These are phyloP conservation scores for Marasmarcha lunaedactyla DNA, from an alignment of 2,888 invertebrate genomes.

Conservation along the genomic window DNA sequence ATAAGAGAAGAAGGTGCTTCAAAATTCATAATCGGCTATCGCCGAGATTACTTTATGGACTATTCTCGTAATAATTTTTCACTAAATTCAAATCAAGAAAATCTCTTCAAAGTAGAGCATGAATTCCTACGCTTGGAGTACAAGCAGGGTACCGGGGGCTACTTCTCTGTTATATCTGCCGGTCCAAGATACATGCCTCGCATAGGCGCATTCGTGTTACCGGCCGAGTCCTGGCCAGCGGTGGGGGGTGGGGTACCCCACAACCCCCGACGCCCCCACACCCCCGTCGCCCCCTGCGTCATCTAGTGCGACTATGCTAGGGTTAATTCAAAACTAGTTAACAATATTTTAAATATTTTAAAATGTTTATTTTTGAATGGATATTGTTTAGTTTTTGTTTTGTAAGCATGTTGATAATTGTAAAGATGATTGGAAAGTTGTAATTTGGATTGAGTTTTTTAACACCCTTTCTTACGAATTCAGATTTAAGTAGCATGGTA, in stretches of 20 bases:
- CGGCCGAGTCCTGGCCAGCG: constrained; percentile 48
- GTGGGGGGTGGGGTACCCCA: constrained; percentile 19
- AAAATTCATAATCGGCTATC: too few species aligned
- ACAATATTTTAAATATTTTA: constrained; percentile 43
- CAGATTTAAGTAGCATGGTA: too few species aligned
- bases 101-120: constrained; percentile 43
- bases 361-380: constrained; percentile 24
- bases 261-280: constrained; percentile 24
- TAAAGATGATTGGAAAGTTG: too few species aligned
- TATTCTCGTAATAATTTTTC: too few species aligned
- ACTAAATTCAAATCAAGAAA: too few species aligned
- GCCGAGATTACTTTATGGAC: too few species aligned
- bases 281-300: constrained; percentile 46
- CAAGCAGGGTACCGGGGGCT: constrained; percentile 64
- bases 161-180: constrained; percentile 70
- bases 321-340: constrained; percentile 56
- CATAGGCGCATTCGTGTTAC: constrained; percentile 70
- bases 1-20: too few species aligned
- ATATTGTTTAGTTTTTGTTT: constrained; percentile 3
- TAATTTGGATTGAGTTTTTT: too few species aligned
- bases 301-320: constrained; percentile 64
- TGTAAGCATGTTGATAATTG: too few species aligned
- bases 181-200: constrained; percentile 71
- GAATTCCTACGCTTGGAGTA: constrained; percentile 21
- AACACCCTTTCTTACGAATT: too few species aligned